These are phyloP conservation scores for Leucoraja erinaceus DNA, from an alignment of 2,113 vertebrate species.

Conservation along the genomic window DNA sequence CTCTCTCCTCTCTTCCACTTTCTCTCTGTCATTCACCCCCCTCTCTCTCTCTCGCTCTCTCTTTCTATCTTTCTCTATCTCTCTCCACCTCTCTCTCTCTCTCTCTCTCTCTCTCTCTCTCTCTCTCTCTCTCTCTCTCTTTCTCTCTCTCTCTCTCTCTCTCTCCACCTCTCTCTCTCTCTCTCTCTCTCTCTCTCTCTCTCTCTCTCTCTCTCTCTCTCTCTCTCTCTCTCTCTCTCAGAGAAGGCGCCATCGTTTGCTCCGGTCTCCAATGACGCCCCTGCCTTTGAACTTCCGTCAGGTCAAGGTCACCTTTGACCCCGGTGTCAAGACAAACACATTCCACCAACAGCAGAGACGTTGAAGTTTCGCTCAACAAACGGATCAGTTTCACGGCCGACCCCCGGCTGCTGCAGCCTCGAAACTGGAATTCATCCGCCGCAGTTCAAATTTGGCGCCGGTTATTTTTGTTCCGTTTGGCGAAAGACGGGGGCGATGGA, in stretches of 20 bases:
- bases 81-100: not conserved
- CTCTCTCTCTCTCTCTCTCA: not conserved
- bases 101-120: not conserved
- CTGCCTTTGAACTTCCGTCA: conserved; percentile 33
- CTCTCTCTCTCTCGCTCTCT: not conserved
- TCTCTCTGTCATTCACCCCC: not conserved
- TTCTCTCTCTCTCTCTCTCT: not conserved
- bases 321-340: conserved; percentile 28
- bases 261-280: not conserved
- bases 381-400: not conserved
- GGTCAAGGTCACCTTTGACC: conserved; percentile 38
- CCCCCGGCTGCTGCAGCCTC: no score
- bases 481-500: no score
- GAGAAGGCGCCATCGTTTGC: not conserved
- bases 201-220: not conserved
- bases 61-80: not conserved
- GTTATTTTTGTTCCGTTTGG: not conserved
- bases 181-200: not conserved
- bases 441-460: not conserved
- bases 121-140: not conserved
- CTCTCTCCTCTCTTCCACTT: not conserved
- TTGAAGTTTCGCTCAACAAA: not conserved
- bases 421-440: no score
- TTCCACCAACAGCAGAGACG: not conserved
- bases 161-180: not conserved